Base-by-base conservation (phyloP, 64 coral and sea anemone genomes). In the Stylophora pistillata region DNA sequence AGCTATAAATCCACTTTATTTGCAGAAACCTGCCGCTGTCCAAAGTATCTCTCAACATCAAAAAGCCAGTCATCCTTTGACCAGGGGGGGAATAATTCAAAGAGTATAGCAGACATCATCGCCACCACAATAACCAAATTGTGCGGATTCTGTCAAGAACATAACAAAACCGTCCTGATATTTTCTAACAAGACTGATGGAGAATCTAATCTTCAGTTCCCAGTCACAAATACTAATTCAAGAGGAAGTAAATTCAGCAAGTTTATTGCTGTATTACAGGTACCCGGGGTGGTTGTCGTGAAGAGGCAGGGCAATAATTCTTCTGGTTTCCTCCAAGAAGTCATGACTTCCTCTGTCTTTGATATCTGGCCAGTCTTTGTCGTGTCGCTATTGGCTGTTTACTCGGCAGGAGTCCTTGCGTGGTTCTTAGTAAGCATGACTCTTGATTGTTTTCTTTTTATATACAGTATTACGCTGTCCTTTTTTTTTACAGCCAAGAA, bases 291-390 rank as follows among this genome's bases (percentile, higher is more conserved):
- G 23, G 1, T 86, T 0, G n/a, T 78, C 1, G 30, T 92, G 9
- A 78, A 55, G 18, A 74, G 60, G 17, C 74, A 58, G 21, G 82
- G 86, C 12, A 77, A 69, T 20, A n/a, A 21, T 7, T 13, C 23
- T 27, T 23, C 25, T 20, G 17, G 80, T 27, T 69, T 53, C 34
- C 53, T 53, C 69, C 61, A 84, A 53, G 15, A 70, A 15, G 31
- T 70, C 15, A 76, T 92, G 28, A 85, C 81, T 25, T 62, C 27
- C 4, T 92, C 90, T 1, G 4, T 86, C 3, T 34, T 76, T 64
- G 73, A 92, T 15, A 77, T 53, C 13, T 92, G 82, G 90, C 81
- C 90, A 13, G 41, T 92, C 13, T 18, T 86, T 64, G 12, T 21
- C 0, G n/a, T 92, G 7, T 34, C 62, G 70, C 18, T 86, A 17